phyloP scores from a whole-genome alignment of 1,140 invertebrate species.

The Luehdorfia chinensis region DNA sequence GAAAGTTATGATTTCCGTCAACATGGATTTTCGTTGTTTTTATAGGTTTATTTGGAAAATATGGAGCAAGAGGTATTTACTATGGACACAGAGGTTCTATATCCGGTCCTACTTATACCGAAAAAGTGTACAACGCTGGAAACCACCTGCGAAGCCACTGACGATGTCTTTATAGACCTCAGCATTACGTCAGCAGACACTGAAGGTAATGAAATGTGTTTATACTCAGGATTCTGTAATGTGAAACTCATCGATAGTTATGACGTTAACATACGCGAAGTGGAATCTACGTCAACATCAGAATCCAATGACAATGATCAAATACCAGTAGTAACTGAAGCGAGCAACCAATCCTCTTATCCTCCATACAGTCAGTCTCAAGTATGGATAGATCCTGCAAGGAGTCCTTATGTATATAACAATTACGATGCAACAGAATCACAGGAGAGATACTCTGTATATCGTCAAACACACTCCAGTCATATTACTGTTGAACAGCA shows the following conservation, averaged over 20 bases:
- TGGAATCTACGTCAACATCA: constrained; percentile 12
- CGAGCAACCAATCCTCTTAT: constrained; percentile 28
- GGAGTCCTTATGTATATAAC: constrained; percentile 56
- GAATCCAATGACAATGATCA: constrained; percentile 22
- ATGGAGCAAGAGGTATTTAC: constrained; percentile 34
- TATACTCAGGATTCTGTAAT: constrained; percentile 57
- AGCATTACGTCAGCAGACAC: constrained; percentile 50
- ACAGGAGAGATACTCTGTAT: constrained; percentile 33
- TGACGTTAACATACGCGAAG: constrained; percentile 32
- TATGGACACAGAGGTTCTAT: constrained; percentile 26
- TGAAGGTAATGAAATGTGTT: constrained; percentile 44
- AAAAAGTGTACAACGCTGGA: constrained; percentile 49
- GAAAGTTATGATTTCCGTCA: constrained; percentile 18
- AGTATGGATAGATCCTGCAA: constrained; percentile 59
- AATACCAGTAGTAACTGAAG: constrained; percentile 17
- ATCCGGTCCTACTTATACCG: constrained; percentile 52
- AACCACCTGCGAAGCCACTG: constrained; percentile 40
- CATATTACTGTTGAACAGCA: constrained; percentile 53
- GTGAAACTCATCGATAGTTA: constrained; percentile 51
- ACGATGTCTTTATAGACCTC: constrained; percentile 52
- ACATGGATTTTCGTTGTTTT: constrained; percentile 28
- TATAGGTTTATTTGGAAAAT: constrained; percentile 28
- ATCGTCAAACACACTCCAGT: constrained; percentile 21
- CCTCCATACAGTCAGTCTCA: constrained; percentile 44
- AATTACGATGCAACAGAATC: constrained; percentile 34